Evolutionary conservation across 2,888 invertebrate species (phyloP), one percentile per base, ranked within the genome.

Genomic region (Gymnocheta viridis): DNA sequence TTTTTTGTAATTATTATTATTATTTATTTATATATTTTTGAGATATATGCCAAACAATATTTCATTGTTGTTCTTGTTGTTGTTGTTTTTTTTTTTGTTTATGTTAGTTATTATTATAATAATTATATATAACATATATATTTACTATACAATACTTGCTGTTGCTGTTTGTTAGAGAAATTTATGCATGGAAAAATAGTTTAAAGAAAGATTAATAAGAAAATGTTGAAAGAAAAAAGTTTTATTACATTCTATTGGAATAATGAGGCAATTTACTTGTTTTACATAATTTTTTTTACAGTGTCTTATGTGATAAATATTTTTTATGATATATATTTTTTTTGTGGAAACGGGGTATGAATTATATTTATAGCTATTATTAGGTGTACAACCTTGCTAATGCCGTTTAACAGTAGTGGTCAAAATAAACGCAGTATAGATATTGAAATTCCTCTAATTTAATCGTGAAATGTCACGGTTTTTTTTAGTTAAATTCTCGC

Each of bases 11-110:
- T 66, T 77, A 19, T 32, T 82, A 44, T 32, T 49, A 32, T 76
- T 64, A 1, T 64, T 60, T 66, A 27, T 35, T 56, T 29, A 56
- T n/a, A 56, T 70, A 58, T 44, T 82, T 84, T 73, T 56, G 72
- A 81, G 84, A 80, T 79, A 82, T 58, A 79, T 83, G 83, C 83
- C 83, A 83, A 83, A 83, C 80, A 76, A 69, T 60, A 24, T 35
- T 67, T 79, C 2, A 6, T 29, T 54, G 14, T 54, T 54, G n/a
- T 54, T 54, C 22, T 51, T 69, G 47, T 73, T 66, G 19, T 58
- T 62, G 35, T 64, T 76, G 22, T 47, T 56, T 19, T 51, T 19
- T 70, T 19, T 64, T 22, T 41, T 5, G 49, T 58, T 27, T n/a
- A n/a, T n/a, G n/a, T n/a, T n/a, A n/a, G 32, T 70, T 62, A 64